These are phyloP conservation scores for Triplophysa bombifrons DNA, from an alignment of 2,797 vertebrate genomes.

Conservation along the genomic window DNA sequence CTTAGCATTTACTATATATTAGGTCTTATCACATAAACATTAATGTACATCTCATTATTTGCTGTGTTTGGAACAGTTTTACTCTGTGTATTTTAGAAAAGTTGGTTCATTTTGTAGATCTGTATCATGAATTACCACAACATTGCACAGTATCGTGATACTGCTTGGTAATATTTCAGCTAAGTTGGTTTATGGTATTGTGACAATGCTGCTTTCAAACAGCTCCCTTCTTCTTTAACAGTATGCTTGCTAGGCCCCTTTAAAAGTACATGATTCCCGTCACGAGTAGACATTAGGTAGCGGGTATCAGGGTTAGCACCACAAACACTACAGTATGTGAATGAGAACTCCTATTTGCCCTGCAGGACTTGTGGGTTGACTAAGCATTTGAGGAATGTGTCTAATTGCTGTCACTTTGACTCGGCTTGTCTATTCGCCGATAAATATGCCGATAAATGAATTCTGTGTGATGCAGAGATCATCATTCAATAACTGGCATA, in stretches of 20 bases:
- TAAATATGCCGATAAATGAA: slow-evolving; percentile 38
- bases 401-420: slow-evolving; percentile 58
- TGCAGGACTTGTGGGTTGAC: slow-evolving; percentile 40
- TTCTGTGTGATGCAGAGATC: slow-evolving; percentile 17
- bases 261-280: not conserved
- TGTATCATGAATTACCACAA: too few species aligned
- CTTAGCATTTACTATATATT: too few species aligned
- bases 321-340: slow-evolving; percentile 23
- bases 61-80: too few species aligned
- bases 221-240: not conserved
- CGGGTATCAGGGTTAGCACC: slow-evolving; percentile 5
- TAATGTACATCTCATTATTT: too few species aligned
- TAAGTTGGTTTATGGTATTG: too few species aligned
- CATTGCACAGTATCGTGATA: too few species aligned
- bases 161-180: too few species aligned
- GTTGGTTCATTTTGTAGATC: too few species aligned
- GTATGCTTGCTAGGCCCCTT: not conserved
- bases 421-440: slow-evolving; percentile 48
- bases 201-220: too few species aligned
- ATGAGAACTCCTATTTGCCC: slow-evolving; percentile 45
- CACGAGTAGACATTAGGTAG: not conserved
- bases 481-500: slow-evolving; percentile 20
- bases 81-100: too few species aligned
- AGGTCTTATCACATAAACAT: too few species aligned
- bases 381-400: slow-evolving; percentile 53